Evolutionary conservation across 2,113 vertebrate genomes (phyloP).

Genomic region (Anolis sagrei): DNA sequence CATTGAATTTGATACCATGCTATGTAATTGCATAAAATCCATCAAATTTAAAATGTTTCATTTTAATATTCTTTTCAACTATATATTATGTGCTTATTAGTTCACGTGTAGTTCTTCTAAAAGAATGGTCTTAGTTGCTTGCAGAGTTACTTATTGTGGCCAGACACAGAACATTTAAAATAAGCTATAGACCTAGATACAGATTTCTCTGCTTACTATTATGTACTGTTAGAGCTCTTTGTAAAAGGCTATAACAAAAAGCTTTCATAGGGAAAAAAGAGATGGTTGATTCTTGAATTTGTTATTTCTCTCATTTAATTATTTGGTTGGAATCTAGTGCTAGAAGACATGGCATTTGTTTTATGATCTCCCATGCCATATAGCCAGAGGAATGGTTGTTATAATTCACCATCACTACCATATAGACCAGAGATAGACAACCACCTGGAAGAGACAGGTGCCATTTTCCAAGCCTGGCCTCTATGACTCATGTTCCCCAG

Average conservation of each 20-base stretch:
- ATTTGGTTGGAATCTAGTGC: not conserved
- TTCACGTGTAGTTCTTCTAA: not conserved
- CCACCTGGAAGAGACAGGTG: too few species aligned
- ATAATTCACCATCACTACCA: not conserved
- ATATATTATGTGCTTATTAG: not conserved
- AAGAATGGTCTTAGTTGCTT: not conserved
- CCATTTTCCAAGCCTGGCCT: too few species aligned
- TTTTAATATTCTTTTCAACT: not conserved
- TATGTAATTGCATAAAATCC: constrained; percentile 30
- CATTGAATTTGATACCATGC: constrained; percentile 35
- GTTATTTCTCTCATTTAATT: not conserved
- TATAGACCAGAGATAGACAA: not conserved
- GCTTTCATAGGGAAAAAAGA: not conserved
- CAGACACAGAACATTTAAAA: not conserved
- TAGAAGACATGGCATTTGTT: not conserved
- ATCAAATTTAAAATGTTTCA: not conserved
- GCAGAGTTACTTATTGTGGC: accelerated
- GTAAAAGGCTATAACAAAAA: not conserved
- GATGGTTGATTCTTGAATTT: accelerated
- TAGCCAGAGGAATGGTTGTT: not conserved
- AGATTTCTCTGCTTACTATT: not conserved
- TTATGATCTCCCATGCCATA: not conserved
- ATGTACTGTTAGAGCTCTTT: not conserved
- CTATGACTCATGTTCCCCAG: too few species aligned
- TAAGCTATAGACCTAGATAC: not conserved